phyloP scores from a whole-genome alignment of 2,113 vertebrate species.

The Takifugu bimaculatus region DNA sequence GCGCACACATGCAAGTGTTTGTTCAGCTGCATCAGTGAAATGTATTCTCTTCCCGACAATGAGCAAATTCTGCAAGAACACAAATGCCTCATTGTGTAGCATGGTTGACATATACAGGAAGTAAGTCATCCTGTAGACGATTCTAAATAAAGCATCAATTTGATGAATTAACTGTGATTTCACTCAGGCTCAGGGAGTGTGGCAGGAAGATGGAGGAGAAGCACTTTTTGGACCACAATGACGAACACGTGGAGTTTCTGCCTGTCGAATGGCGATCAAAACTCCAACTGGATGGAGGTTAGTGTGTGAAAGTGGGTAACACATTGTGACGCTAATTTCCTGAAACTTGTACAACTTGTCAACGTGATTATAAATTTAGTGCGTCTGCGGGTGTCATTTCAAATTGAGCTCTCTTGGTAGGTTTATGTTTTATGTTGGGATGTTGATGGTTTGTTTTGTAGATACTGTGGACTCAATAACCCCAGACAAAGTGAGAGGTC shows the following conservation, averaged over 20 bases:
- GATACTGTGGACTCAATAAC: slow-evolving; percentile 98
- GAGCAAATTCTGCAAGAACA: slow-evolving; percentile 8
- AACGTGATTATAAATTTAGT: too few relatives aligned
- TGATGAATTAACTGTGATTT: background rate
- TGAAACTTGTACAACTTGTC: too few relatives aligned
- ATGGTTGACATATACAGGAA: background rate
- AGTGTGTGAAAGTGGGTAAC: background rate
- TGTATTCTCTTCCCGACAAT: slow-evolving; percentile 12
- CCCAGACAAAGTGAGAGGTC: slow-evolving; percentile 94
- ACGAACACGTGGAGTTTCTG: slow-evolving; percentile 92
- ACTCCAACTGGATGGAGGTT: slow-evolving; percentile 91
- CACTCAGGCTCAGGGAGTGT: slow-evolving; percentile 88
- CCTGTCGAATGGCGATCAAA: slow-evolving; percentile 98
- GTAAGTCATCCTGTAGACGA: background rate
- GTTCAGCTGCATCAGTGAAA: slow-evolving; percentile 27
- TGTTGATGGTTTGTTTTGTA: slow-evolving; percentile 46
- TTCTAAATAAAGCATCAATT: background rate
- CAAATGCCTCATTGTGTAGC: background rate
- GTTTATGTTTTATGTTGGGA: background rate
- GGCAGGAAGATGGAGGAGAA: slow-evolving; percentile 96
- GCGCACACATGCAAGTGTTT: background rate
- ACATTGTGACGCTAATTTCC: background rate
- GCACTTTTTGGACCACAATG: slow-evolving; percentile 86
- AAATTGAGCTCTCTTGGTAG: background rate
- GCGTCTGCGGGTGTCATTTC: too few relatives aligned